Base-by-base conservation (phyloP, 2,888 invertebrate genomes). In the Saturnia japonica region DNA sequence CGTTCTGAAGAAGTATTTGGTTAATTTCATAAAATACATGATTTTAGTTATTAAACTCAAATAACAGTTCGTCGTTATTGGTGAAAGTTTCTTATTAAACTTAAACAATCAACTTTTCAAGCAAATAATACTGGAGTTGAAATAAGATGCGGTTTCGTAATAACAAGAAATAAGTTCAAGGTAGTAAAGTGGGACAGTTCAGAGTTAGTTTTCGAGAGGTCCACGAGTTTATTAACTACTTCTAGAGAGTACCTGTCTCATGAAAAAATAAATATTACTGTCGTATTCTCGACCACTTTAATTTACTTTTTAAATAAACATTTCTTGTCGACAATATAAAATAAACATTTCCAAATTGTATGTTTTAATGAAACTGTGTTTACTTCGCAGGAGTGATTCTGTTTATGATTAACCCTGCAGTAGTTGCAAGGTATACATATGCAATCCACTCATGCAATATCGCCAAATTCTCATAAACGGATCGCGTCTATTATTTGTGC, bases 201-300 rank as follows among this genome's bases (percentile, higher is more conserved):
- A 73, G 67, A 76, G 73, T 64, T 73, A 74, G 74, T 76, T 78
- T 76, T 72, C 51, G 70, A 74, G 75, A 76, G 74, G 71, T 71
- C 74, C 73, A 69, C 72, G 64, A 74, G 74, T 72, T 76, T 72
- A 72, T 72, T 72, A 74, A 74, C 71, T 68, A 71, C 54, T 66
- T 42, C 60, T 25, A 42, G 68, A 60, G 68, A 42, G 68, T 68
- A 68, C 68, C 62, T 67, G 64, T 68, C 70, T 68, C 68, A 40
- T 28, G 67, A 70, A 70, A 68, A 71, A 64, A 16, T 40, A 64
- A 45, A 64, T 69, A 62, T 28, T 69, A 68, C 68, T 51, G 28
- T 68, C 45, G 68, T 22, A 34, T 62, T 62, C 62, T 40, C 28
- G 34, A 12, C 51, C 51, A 25, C 51, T 70, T 70, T 51, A 70